Evolutionary conservation across 2,888 invertebrate species (phyloP), one percentile per base, ranked within the genome.

Genomic region (Ophion ellenae): DNA sequence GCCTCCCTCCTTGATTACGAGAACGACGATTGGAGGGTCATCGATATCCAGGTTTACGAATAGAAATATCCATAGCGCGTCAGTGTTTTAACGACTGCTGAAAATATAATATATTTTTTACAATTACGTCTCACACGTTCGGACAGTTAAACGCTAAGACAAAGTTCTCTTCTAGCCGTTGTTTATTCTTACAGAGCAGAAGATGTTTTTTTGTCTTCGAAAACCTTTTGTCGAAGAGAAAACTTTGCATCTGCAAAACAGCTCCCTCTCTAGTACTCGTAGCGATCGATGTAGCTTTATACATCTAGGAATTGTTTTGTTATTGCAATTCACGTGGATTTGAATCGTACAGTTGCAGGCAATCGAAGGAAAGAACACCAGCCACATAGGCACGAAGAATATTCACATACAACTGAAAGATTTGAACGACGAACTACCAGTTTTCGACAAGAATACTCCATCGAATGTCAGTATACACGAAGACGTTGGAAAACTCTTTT

Each of bases 381-480:
- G 91, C 24, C 94, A 94, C 84, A 88, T 91, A 4, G 95, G 95
- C n/a, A 91, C 90, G 9, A 94, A 94, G 11, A 90, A 91, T 3
- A 92, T 96, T 0, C 93, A 92, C 81, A 95, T 96, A 11, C 91
- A 95, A 80, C 94, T 97, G 66, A 93, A 94, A 47, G 97, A 97
- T 93, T 95, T 95, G 94, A 97, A 97, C 92, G 97, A 97, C 90
- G 97, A 97, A 91, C 89, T 94, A 87, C 97, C 97, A 0, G 95
- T 95, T 86, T 97, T 97, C 92, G 82, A 87, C 47, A 90, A 92
- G 7, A 83, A 92, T 3, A 88, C 90, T 17, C 91, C 92, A 5
- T 92, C 94, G 57, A 94, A 90, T 0, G 94, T 94, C 0, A 88
- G 92, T 6, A 94, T 96, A 78, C 92, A 95, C 17, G 97, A 97